Evolutionary conservation across 2,888 invertebrate species (phyloP).

Genomic region (Aleiodes alternator): DNA sequence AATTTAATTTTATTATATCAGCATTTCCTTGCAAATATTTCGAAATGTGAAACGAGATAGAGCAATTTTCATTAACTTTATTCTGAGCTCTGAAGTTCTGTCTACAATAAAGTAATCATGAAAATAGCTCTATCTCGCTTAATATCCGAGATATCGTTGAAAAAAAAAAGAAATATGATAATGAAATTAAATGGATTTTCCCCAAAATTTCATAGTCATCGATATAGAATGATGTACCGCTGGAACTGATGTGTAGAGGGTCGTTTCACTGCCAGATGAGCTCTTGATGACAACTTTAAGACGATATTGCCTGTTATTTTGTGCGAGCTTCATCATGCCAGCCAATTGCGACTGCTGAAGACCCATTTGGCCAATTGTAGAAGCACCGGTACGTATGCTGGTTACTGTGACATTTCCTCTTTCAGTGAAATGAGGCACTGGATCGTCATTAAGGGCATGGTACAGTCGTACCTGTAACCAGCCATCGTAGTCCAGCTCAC

Average conservation of each 20-base stretch:
- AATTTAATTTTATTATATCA: too few species aligned
- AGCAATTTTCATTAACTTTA: too few species aligned
- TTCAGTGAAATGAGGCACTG: constrained; percentile 78
- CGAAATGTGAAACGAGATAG: too few species aligned
- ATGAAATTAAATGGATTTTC: too few species aligned
- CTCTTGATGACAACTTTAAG: constrained; percentile 83
- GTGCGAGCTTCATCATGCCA: constrained; percentile 80
- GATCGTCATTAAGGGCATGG: constrained; percentile 80
- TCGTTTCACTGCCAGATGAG: constrained; percentile 81
- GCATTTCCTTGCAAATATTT: too few species aligned
- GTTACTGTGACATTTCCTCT: constrained; percentile 84
- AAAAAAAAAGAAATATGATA: too few species aligned
- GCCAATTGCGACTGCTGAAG: constrained; percentile 78
- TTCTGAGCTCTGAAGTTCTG: too few species aligned
- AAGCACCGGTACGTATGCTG: constrained; percentile 82
- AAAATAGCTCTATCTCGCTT: too few species aligned
- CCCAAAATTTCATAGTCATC: too few species aligned
- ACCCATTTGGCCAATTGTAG: constrained; percentile 80
- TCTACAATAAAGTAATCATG: too few species aligned
- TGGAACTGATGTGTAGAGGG: constrained; percentile 87
- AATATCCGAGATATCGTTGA: too few species aligned
- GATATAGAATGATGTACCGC: constrained; percentile 77
- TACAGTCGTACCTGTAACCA: constrained; percentile 84
- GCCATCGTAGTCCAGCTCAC: constrained; percentile 84
- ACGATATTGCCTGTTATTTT: constrained; percentile 85